phyloP scores from a whole-genome alignment of 2,888 invertebrate species.

The Harmothoe impar region DNA sequence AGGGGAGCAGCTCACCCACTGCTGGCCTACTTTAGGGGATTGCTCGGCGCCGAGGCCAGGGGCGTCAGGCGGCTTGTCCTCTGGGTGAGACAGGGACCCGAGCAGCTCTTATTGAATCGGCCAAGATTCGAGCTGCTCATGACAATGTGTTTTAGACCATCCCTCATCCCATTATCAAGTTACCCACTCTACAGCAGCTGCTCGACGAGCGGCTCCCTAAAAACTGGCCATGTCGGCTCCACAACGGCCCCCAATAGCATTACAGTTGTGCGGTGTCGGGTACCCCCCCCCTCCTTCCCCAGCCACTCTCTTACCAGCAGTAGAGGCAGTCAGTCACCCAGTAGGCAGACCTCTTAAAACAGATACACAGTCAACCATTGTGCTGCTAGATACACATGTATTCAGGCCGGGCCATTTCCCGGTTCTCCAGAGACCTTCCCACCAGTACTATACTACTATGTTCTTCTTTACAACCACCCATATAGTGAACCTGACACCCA shows the following conservation, averaged over 20 bases:
- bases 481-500: too few relatives aligned
- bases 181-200: constrained; percentile 55
- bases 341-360: too few relatives aligned
- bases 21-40: constrained; percentile 20
- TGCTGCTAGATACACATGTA: too few relatives aligned
- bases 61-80: background rate
- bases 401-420: too few relatives aligned
- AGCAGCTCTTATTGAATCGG: constrained; percentile 30
- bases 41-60: constrained; percentile 10
- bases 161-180: constrained; percentile 58
- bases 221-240: background rate
- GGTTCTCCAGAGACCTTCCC: too few relatives aligned
- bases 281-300: background rate
- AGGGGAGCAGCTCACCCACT: too few relatives aligned
- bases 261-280: constrained; percentile 7
- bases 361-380: too few relatives aligned
- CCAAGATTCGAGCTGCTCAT: constrained; percentile 19
- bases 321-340: background rate
- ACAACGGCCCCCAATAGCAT: constrained; percentile 45
- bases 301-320: background rate
- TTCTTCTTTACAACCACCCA: too few relatives aligned
- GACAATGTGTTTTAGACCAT: constrained; percentile 51
- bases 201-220: background rate
- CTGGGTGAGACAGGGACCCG: constrained; percentile 18
- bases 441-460: too few relatives aligned